Percentiles rank a stretch among this genome's conserved stretches.
These are phyloP conservation scores for Rhagium mordax DNA, from an alignment of 2,888 invertebrate genomes.

Conservation along the genomic window DNA sequence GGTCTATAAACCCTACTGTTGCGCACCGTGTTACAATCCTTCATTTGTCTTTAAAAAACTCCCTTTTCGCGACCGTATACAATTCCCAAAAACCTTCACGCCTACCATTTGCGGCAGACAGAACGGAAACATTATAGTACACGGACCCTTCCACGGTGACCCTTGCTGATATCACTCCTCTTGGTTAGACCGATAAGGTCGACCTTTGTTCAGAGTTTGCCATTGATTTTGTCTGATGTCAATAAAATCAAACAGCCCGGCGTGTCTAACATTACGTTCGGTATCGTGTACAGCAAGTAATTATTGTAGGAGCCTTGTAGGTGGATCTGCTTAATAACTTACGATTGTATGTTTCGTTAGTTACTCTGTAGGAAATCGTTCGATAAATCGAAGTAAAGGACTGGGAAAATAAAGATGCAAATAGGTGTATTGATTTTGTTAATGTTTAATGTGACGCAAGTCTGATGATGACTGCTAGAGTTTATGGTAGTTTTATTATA, in stretches of 20 bases:
- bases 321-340: conserved; percentile 21
- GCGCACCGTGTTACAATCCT: too few species aligned
- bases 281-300: not conserved
- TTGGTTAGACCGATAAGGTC: conserved; percentile 20
- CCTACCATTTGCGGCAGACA: not conserved
- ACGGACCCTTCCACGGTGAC: not conserved
- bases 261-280: not conserved
- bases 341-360: not conserved
- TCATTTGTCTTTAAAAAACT: not conserved
- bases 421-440: not conserved
- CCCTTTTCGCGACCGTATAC: not conserved
- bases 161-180: not conserved
- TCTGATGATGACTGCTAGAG: not conserved
- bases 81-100: not conserved
- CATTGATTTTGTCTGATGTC: conserved; percentile 10
- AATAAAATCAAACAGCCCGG: conserved; percentile 4
- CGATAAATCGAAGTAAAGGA: not conserved
- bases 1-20: too few species aligned
- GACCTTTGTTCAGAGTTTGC: conserved; percentile 15
- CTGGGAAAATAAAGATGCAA: not conserved
- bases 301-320: conserved; percentile 1
- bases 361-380: not conserved
- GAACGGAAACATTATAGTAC: not conserved
- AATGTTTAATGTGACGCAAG: not conserved
- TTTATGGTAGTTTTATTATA: not conserved